These are phyloP conservation scores for Diabrotica virgifera DNA, from an alignment of 1,140 invertebrate species.

Conservation along the genomic window DNA sequence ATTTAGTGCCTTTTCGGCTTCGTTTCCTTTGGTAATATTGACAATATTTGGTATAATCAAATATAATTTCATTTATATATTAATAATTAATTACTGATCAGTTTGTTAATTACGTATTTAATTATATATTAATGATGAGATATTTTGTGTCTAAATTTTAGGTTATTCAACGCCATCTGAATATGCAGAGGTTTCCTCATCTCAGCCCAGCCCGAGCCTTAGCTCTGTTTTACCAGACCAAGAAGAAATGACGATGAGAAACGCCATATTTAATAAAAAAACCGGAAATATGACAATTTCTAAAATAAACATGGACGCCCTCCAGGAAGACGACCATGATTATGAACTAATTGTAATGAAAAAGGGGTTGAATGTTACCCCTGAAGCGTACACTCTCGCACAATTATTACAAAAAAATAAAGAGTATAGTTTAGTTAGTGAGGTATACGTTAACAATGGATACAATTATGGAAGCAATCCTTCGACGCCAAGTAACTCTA, in stretches of 20 bases:
- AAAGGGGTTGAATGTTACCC: slow-evolving; percentile 49
- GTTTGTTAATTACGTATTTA: no score
- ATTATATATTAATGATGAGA: no score
- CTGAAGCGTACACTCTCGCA: slow-evolving; percentile 51
- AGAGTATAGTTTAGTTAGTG: slow-evolving; percentile 68
- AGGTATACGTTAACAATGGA: slow-evolving; percentile 76
- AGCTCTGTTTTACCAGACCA: slow-evolving; percentile 69
- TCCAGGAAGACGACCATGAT: slow-evolving; percentile 45
- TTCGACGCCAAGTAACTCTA: slow-evolving; percentile 59
- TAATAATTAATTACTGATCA: no score
- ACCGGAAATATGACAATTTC: slow-evolving; percentile 59
- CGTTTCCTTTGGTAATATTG: no score
- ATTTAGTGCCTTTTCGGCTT: no score
- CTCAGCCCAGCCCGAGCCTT: slow-evolving; percentile 65
- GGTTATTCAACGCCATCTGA: slow-evolving; percentile 61
- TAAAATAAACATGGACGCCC: slow-evolving; percentile 49
- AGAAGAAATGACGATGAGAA: slow-evolving; percentile 73
- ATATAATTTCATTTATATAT: no score
- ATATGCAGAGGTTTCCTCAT: slow-evolving; percentile 59
- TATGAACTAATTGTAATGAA: slow-evolving; percentile 53
- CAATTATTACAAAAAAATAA: slow-evolving; percentile 52
- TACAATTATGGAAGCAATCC: slow-evolving; percentile 63
- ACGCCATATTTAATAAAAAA: slow-evolving; percentile 62
- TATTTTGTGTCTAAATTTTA: slow-evolving; percentile 6
- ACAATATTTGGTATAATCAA: no score